Evolutionary conservation across 2,797 vertebrate species (phyloP), one percentile per base, ranked within the genome.

Genomic region (Macropodus opercularis): DNA sequence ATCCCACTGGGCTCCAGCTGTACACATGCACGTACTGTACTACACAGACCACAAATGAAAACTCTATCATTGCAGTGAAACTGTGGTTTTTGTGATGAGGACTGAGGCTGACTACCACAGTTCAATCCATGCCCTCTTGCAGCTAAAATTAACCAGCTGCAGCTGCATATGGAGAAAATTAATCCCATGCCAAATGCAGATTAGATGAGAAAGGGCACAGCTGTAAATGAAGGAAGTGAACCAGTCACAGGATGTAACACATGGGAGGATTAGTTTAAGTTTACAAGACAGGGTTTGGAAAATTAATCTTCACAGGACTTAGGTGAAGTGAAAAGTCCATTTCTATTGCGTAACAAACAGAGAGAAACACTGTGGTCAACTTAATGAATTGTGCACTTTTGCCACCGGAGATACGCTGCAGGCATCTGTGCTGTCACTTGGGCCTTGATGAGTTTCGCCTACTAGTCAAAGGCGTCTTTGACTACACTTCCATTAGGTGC

Each of bases 91-190:
- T 53, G 36, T 11, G 41, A 26, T 47, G 32, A 12, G 19, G 18
- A n/a, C n/a, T n/a, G 24, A 38, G 38, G 5, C 8, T 40, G 40
- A 36, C 39, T 27, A 32, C 27, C 26, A 44, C 40, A 55, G 44
- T 27, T 60, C 21, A 44, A 41, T 56, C 31, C 19, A 41, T 54
- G 55, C 10, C 17, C 29, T 55, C 21, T 31, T 12, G 39, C 26
- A 48, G 46, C 58, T 81, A 71, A 86, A 81, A 80, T 81, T 41
- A 82, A 80, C 52, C 62, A 34, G 57, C 42, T 64, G 54, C 72
- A 72, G 53, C 59, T 73, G 51, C 40, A 46, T 46, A 40, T 43
- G 41, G 62, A 63, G 32, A 14, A 68, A 60, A 85, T 75, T 42
- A 74, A 85, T 78, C 66, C 56, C 65, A 56, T 13, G 22, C 34